These are phyloP conservation scores for Hemithea aestivaria DNA, from an alignment of 2,888 invertebrate genomes.

Conservation along the genomic window DNA sequence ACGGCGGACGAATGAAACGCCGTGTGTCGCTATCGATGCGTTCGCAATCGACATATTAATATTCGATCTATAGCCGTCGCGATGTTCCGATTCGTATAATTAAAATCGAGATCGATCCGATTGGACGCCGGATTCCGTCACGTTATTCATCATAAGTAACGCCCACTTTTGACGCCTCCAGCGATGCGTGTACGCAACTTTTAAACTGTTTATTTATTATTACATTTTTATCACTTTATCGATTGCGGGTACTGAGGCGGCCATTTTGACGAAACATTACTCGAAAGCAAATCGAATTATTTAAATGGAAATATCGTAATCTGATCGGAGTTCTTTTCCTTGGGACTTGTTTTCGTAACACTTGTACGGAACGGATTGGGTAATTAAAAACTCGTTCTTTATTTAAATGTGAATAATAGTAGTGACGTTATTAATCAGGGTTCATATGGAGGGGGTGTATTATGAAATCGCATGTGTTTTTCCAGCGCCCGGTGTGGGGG, in stretches of 20 bases:
- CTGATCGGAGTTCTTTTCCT: conserved; percentile 9
- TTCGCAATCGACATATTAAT: conserved; percentile 74
- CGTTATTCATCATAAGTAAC: conserved; percentile 70
- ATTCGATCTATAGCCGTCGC: conserved; percentile 71
- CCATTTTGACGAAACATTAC: conserved; percentile 42
- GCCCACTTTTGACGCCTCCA: conserved; percentile 77
- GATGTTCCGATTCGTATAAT: conserved; percentile 76
- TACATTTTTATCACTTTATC: conserved; percentile 48
- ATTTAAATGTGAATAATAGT: conserved; percentile 30
- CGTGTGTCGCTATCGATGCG: conserved; percentile 55
- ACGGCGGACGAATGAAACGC: conserved; percentile 57
- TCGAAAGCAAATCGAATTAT: conserved; percentile 23
- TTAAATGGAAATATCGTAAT: conserved; percentile 16
- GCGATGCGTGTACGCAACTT: conserved; percentile 67
- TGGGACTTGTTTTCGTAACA: conserved; percentile 10
- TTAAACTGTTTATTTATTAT: conserved; percentile 57
- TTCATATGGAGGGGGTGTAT: conserved; percentile 45
- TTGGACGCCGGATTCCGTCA: conserved; percentile 73
- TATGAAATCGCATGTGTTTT: conserved; percentile 69
- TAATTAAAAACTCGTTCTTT: conserved; percentile 27
- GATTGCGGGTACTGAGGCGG: conserved; percentile 46
- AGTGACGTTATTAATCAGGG: conserved; percentile 56
- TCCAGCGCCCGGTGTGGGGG: conserved; percentile 44
- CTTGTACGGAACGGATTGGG: background rate
- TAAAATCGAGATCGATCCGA: conserved; percentile 74